These are phyloP conservation scores for Polia nebulosa DNA, from an alignment of 2,888 invertebrate genomes.

Conservation along the genomic window DNA sequence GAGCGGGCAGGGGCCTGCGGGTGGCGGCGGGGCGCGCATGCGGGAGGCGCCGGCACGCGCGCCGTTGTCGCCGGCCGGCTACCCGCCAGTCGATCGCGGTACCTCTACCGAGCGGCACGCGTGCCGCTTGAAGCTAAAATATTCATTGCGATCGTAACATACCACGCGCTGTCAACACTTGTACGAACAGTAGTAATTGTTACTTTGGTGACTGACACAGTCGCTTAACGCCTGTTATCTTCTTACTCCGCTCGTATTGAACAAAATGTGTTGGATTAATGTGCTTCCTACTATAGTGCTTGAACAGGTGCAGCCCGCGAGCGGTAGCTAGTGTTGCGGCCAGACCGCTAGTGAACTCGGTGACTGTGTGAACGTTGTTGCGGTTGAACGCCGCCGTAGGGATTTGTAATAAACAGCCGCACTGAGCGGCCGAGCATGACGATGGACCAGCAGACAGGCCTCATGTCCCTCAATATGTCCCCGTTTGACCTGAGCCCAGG, in stretches of 20 bases:
- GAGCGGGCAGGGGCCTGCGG: conserved; percentile 90
- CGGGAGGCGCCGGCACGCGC: conserved; percentile 90
- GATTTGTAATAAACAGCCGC: conserved; percentile 86
- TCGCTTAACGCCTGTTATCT: conserved; percentile 72
- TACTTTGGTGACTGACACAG: conserved; percentile 73
- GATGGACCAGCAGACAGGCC: conserved; percentile 96
- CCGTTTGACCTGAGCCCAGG: conserved; percentile 95
- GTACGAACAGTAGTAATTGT: conserved; percentile 72
- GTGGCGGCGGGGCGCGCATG: conserved; percentile 88
- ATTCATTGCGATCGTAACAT: conserved; percentile 85
- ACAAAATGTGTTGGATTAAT: conserved; percentile 90
- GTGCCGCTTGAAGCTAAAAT: conserved; percentile 75
- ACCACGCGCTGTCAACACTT: conserved; percentile 83
- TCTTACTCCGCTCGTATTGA: conserved; percentile 72
- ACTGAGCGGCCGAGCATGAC: conserved; percentile 89
- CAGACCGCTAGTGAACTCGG: conserved; percentile 90
- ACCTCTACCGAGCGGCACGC: conserved; percentile 84
- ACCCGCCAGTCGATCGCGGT: conserved; percentile 89
- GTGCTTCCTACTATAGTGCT: conserved; percentile 87
- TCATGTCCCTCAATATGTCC: conserved; percentile 97
- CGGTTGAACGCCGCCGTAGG: conserved; percentile 89
- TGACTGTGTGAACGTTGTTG: conserved; percentile 90
- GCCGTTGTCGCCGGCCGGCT: conserved; percentile 88
- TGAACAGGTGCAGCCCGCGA: conserved; percentile 89
- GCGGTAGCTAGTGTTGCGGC: conserved; percentile 90